phyloP scores from a whole-genome alignment of 2,888 invertebrate genomes.

The Heliconius cydno region DNA sequence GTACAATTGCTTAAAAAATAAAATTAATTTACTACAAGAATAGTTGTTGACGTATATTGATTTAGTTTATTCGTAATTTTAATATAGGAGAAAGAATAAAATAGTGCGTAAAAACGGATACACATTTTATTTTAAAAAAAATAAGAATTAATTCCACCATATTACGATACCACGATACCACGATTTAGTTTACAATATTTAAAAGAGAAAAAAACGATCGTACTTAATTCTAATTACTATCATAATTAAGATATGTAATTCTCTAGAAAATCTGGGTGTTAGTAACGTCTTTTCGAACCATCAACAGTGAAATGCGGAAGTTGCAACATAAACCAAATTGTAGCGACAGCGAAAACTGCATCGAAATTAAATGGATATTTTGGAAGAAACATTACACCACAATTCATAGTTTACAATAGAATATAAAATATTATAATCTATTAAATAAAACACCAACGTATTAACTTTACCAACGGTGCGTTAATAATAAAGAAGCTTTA shows the following conservation, averaged over 20 bases:
- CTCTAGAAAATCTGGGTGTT: background rate
- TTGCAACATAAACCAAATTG: background rate
- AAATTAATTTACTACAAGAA: background rate
- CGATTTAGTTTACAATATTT: background rate
- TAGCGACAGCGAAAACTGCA: background rate
- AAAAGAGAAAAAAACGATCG: background rate
- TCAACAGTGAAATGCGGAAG: background rate
- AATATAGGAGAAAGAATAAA: too few species aligned
- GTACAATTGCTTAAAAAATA: slow-evolving; percentile 8
- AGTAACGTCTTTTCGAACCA: background rate
- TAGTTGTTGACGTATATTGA: too few species aligned
- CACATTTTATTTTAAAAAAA: too few species aligned
- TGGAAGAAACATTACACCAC: background rate
- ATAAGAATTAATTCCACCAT: background rate
- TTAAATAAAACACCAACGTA: slow-evolving; percentile 24
- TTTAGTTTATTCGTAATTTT: too few species aligned
- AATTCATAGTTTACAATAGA: background rate
- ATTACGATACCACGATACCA: too few species aligned
- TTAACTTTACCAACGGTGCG: slow-evolving; percentile 43
- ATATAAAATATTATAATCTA: background rate
- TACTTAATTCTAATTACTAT: background rate
- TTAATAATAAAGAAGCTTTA: slow-evolving; percentile 46
- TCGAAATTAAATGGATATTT: background rate
- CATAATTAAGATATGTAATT: background rate
- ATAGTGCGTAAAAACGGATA: background rate